Base-by-base conservation (phyloP, 2,797 vertebrate species). In the Chromis chromis region DNA sequence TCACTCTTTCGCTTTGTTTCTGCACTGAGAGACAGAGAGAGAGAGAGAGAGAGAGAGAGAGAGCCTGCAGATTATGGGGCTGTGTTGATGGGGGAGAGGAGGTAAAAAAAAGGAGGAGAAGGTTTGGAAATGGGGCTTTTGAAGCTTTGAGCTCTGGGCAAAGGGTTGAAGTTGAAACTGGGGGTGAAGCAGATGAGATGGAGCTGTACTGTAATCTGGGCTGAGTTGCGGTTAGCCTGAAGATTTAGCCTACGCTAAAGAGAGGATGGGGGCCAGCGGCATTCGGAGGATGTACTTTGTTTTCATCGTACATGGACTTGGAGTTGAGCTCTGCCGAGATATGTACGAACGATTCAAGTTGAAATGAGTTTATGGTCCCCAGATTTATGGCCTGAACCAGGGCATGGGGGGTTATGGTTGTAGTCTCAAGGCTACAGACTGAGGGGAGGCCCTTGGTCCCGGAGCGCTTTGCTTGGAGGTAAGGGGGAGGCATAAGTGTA, bases 371-470 rank as follows among this genome's bases (percentile, higher is more conserved):
- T 76, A 72, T 55, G 64, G 74, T 70, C 65, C 55, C 21, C 56
- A 75, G 81, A 87, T 90, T 88, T 86, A 89, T 81, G 67, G 52
- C 17, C 53, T 5, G 65, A 60, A 56, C 69, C 1, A 56, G 58
- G 70, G 59, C 57, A 65, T 5, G 53, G 46, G 44, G 46, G 44
- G 44, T 46, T 59, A 44, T 33, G 55, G 66, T 83, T 79, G 78
- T 40, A 77, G 84, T 86, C 73, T 86, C 67, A 80, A 72, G 84
- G 85, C 87, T 73, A 56, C 76, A 75, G 84, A 70, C 76, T 10
- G 67, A 82, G 42, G 62, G 61, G 83, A 78, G 84, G 84, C 65
- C 82, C 74, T 49, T 0, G 22, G 78, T 77, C 74, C 71, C 27
- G 6, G 58, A 81, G 83, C 19, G 52, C 78, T 89, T 83, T 86